Evolutionary conservation across 2,888 invertebrate genomes (phyloP).

Genomic region (Lasioglossum lativentre): DNA sequence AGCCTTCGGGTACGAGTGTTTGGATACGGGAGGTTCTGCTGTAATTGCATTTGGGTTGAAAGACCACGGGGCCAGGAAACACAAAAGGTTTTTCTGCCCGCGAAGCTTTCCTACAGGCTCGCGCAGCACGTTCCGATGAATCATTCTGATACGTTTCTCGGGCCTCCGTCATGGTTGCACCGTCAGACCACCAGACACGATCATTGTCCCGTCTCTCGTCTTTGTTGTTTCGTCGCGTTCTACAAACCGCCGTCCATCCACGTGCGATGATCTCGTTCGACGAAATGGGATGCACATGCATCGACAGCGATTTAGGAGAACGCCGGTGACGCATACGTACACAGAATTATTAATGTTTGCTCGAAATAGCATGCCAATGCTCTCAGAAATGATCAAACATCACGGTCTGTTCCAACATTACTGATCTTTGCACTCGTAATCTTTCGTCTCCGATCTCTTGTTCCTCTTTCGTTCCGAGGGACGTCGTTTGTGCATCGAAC

Average conservation of each 20-base stretch:
- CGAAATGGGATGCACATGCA: not conserved
- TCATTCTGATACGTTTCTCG: constrained; percentile 60
- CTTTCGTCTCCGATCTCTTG: not conserved
- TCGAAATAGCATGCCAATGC: not conserved
- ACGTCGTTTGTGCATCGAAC: too few species aligned
- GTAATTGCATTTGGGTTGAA: not conserved
- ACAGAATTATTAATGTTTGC: not conserved
- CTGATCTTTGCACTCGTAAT: not conserved
- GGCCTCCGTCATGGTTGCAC: constrained; percentile 33
- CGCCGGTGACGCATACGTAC: not conserved
- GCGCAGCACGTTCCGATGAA: constrained; percentile 61
- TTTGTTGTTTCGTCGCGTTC: not conserved
- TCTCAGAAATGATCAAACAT: not conserved
- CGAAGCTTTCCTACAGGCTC: constrained; percentile 38
- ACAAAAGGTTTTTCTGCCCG: not conserved
- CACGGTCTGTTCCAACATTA: not conserved
- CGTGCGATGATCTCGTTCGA: not conserved
- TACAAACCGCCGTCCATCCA: not conserved
- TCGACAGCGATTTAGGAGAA: not conserved
- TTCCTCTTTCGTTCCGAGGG: not conserved
- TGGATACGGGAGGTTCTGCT: not conserved
- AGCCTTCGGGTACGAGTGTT: too few species aligned
- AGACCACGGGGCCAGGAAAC: not conserved
- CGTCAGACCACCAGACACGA: constrained; percentile 47
- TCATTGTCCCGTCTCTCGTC: not conserved